These are phyloP conservation scores for Bos javanicus DNA, from an alignment of 2,113 vertebrate genomes.

Conservation along the genomic window DNA sequence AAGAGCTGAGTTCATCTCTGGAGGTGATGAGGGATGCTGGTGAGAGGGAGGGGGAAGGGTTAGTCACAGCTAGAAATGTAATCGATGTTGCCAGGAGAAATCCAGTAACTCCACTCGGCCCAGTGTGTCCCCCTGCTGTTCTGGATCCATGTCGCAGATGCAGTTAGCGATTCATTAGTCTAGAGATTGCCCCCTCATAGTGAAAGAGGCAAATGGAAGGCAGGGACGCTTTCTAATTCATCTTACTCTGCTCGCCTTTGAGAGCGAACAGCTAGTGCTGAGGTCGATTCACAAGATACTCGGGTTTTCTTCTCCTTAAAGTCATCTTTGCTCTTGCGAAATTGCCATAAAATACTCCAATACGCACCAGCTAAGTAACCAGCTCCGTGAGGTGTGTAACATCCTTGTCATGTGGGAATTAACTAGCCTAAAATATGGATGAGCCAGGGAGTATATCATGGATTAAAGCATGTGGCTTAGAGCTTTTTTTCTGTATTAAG, in stretches of 20 bases:
- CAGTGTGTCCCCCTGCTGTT: background rate
- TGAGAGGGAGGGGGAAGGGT: background rate
- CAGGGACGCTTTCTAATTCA: background rate
- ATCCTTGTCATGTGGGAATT: slow-evolving; percentile 61
- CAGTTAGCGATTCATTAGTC: background rate
- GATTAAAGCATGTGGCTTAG: background rate
- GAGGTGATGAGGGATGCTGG: background rate
- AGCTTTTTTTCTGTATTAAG: slow-evolving; percentile 10
- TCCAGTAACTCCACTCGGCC: background rate
- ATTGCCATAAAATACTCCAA: slow-evolving; percentile 35
- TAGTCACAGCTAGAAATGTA: no score
- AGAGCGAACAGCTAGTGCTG: background rate
- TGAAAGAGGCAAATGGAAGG: background rate
- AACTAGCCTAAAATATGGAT: slow-evolving; percentile 54
- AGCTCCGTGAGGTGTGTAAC: slow-evolving; percentile 48
- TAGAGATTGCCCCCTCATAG: background rate
- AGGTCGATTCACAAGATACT: background rate
- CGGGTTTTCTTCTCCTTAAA: background rate
- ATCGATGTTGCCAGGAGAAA: background rate
- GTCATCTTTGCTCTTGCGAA: slow-evolving; percentile 12
- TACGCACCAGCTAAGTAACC: slow-evolving; percentile 35
- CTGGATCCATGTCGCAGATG: no score
- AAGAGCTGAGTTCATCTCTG: background rate
- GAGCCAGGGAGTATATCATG: background rate
- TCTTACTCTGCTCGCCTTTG: background rate